Evolutionary conservation across 2,888 invertebrate species (phyloP), one percentile per base, ranked within the genome.

Genomic region (Syrphus vitripennis): DNA sequence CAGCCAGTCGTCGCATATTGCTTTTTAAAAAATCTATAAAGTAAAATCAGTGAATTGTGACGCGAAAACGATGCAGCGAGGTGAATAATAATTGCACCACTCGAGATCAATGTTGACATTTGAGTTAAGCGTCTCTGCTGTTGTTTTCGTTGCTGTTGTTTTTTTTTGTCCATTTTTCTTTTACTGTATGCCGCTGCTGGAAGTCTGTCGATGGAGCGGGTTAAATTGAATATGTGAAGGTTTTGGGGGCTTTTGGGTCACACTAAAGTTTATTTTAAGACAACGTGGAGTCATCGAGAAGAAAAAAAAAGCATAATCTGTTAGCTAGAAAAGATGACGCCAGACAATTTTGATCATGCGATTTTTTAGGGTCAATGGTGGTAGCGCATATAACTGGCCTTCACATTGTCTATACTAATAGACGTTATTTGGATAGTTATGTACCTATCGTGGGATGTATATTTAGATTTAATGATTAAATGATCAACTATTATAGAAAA

Each of bases 61-160:
- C 84, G 81, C 80, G 72, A 59, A 53, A 76, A 77, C 76, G 67
- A 69, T 72, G 81, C 81, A 61, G 57, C 76, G 81, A 84, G 84
- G 84, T 81, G 84, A 84, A 84, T 77, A 81, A 81, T 84, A 84
- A 84, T 81, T 84, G 81, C 84, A 81, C 71, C 71, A 76, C 70
- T 80, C 63, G 63, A 75, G 80, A 83, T 80, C 80, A 71, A 80
- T 83, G 83, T 80, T 83, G 80, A 83, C 83, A 83, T 83, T 78
- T 83, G 59, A 42, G 83, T 74, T 83, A 69, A 75, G 40, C 40
- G 83, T 57, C 29, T 10, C 14, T 37, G 14, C 37, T 48, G 0
- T 48, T 65, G 31, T 31, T 40, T 48, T 26, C 10, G 26, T 48
- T 21, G 34, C 10, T 26, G 3, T 19, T 37, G 3, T 59, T 37